These are phyloP conservation scores for Plecotus auritus DNA, from an alignment of 2,113 vertebrate species.

Conservation along the genomic window DNA sequence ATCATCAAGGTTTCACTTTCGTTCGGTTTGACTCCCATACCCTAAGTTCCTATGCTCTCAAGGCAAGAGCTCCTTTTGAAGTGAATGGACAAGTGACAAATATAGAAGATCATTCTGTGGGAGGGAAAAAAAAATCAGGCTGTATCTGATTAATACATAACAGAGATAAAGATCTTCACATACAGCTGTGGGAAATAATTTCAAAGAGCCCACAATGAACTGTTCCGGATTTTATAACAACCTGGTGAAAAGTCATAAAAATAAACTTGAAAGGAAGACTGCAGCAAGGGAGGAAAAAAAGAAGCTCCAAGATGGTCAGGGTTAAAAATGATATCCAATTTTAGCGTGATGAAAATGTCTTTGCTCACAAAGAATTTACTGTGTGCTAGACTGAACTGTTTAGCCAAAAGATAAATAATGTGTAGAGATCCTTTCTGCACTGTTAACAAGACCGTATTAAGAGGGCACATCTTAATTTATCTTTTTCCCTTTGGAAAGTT, in stretches of 20 bases:
- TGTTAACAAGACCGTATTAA: slow-evolving; percentile 44
- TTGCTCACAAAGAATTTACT: slow-evolving; percentile 46
- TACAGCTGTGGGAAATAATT: slow-evolving; percentile 60
- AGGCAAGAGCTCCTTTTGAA: slow-evolving; percentile 11
- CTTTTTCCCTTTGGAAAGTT: slow-evolving; percentile 40
- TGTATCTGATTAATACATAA: slow-evolving; percentile 46
- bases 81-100: neutral
- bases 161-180: slow-evolving; percentile 55
- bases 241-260: slow-evolving; percentile 51
- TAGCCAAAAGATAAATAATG: slow-evolving; percentile 30
- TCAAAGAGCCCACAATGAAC: slow-evolving; percentile 41
- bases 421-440: neutral
- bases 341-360: slow-evolving; percentile 40
- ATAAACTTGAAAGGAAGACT: slow-evolving; percentile 55
- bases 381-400: slow-evolving; percentile 2
- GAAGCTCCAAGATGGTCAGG: neutral
- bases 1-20: neutral
- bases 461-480: neutral
- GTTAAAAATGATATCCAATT: slow-evolving; percentile 40
- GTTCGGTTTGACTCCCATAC: neutral
- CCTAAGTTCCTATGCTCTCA: neutral
- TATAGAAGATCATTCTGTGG: neutral
- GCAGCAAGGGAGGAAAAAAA: neutral
- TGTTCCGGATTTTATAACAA: slow-evolving; percentile 34
- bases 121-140: neutral